Evolutionary conservation across 2,797 vertebrate genomes (phyloP).

Genomic region (Muscicapa striata): DNA sequence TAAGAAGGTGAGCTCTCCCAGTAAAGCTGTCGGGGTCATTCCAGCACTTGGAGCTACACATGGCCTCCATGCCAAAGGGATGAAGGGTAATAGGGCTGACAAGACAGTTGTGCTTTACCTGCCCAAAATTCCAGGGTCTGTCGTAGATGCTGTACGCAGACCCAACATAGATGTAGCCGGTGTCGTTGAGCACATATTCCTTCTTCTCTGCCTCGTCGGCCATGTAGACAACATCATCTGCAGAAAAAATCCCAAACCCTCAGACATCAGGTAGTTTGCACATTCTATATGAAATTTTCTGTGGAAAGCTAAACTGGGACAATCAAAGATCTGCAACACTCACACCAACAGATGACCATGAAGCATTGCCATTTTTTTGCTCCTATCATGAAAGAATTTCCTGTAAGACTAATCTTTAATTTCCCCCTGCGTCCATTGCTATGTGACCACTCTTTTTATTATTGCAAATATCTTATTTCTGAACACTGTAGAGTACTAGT

Average conservation of each 20-base stretch:
- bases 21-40: not conserved
- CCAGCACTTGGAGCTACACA: not conserved
- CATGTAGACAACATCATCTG: constrained; percentile 71
- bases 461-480: not conserved
- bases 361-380: not conserved
- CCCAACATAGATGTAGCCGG: constrained; percentile 72
- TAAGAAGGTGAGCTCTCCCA: not conserved
- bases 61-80: not conserved
- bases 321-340: not conserved
- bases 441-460: not conserved
- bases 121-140: constrained; percentile 77
- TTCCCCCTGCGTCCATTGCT: not conserved
- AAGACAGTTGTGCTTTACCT: constrained; percentile 53
- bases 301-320: not conserved
- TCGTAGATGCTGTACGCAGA: constrained; percentile 11
- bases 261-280: not conserved
- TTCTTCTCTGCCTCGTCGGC: not conserved
- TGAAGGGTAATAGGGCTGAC: rapidly evolving
- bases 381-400: not conserved
- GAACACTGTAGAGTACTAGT: not conserved
- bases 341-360: not conserved
- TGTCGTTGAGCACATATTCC: constrained; percentile 73
- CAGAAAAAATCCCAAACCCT: not conserved
- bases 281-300: not conserved
- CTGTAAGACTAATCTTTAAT: not conserved